Base-by-base conservation (phyloP, 2,888 invertebrate genomes). In the Choreutis nemorana region DNA sequence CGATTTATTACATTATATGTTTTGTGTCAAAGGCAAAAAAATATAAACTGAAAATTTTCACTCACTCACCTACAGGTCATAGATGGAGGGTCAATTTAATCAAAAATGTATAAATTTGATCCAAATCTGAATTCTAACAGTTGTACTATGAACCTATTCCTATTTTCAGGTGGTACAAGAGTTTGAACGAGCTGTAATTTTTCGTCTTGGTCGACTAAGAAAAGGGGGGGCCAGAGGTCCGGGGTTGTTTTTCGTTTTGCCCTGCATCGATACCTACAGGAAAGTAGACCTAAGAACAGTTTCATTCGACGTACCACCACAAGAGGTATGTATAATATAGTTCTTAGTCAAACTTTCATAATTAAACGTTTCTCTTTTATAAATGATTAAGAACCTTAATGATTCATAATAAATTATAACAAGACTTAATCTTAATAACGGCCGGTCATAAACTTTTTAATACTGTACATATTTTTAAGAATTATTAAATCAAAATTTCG, bases 301-400 rank as follows among this genome's bases (percentile, higher is more conserved):
- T 0, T 94, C 95, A 0, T 97, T 97, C 56, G 95, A 97, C 71
- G 95, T 97, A 1, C 95, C 97, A 24, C 94, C 96, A 1, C 97
- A 97, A 80, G 96, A 97, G 83, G 94, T 96, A 62, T 48, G 48
- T 44, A 12, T 28, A 23, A 23, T n/a, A 5, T 25, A 11, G 4
- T 11, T 4, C 13, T 25, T 3, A 26, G 2, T 14, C n/a, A 26
- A 8, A n/a, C 11, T 12, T 11, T 24, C 22, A 4, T n/a, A 10
- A 8, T 9, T 21, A 21, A 4, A 8, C 22, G 22, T 7, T 21
- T 21, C 10, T 4, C 22, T 9, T 9, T 9, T 21, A 21, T 9
- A 21, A n/a, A 21, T 21, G 7, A 21, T 21, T 21, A 2, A n/a
- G 10, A 21, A 21, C 5, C 10, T 23, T 8, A 8, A 23, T 11